Conservation (phyloP, 2,888 invertebrate species). For the Athalia circularis region DNA sequence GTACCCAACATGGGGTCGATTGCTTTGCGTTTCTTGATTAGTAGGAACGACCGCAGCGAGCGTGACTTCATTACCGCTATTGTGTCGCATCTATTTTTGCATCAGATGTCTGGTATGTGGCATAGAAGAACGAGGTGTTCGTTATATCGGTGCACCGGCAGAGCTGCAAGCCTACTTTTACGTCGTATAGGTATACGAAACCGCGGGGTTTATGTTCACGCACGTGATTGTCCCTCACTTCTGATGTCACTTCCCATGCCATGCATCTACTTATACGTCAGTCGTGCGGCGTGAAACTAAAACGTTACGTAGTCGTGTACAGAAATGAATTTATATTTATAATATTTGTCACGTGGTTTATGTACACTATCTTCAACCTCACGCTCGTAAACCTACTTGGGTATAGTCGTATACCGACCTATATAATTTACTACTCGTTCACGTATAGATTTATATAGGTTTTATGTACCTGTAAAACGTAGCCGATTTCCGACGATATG, state of each 20-base stretch:
- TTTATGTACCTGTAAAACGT: too few relatives aligned
- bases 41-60: slow-evolving; percentile 24
- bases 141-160: not conserved
- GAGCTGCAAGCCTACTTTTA: too few relatives aligned
- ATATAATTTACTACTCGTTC: not conserved
- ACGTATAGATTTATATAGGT: not conserved
- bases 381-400: slow-evolving; percentile 31
- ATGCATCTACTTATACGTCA: too few relatives aligned
- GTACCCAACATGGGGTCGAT: not conserved
- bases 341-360: slow-evolving; percentile 15
- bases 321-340: slow-evolving; percentile 1
- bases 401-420: not conserved
- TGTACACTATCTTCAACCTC: not conserved
- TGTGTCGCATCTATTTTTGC: slow-evolving; percentile 40
- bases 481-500: not conserved
- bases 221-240: slow-evolving; percentile 1
- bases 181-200: too few relatives aligned
- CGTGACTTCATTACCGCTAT: slow-evolving; percentile 42
- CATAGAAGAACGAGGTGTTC: not conserved
- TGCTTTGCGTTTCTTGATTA: slow-evolving; percentile 30
- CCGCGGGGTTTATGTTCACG: slow-evolving; percentile 2
- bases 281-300: too few relatives aligned
- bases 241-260: slow-evolving; percentile 24
- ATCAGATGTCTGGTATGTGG: not conserved
- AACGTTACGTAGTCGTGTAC: not conserved